Conservation (phyloP, 2,888 invertebrate species). For the Nipponacmea schrenckii region DNA sequence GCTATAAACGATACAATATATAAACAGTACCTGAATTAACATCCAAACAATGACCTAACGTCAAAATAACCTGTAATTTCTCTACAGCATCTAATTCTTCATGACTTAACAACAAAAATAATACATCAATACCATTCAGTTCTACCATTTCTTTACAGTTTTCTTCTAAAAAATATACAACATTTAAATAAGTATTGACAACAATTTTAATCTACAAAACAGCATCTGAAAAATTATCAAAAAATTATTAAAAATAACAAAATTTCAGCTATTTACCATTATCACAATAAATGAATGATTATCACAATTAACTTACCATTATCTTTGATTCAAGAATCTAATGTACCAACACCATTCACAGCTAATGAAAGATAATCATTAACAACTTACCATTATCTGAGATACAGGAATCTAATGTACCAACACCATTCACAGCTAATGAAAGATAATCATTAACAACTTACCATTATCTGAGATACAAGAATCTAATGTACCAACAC, state of each 20-base stretch:
- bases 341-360: slow-evolving; percentile 40
- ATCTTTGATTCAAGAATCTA: slow-evolving; percentile 54
- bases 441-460: slow-evolving; percentile 6
- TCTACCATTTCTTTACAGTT: slow-evolving; percentile 42
- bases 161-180: slow-evolving; percentile 31
- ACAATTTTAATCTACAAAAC: neutral
- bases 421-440: slow-evolving; percentile 38
- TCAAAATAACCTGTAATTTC: slow-evolving; percentile 43
- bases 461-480: too few species aligned
- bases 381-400: too few species aligned
- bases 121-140: slow-evolving; percentile 34
- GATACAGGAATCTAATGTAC: slow-evolving; percentile 4
- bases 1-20: too few species aligned
- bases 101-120: slow-evolving; percentile 37
- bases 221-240: neutral
- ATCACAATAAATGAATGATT: neutral
- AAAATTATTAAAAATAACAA: neutral
- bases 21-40: slow-evolving; percentile 9
- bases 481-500: too few species aligned
- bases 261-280: neutral
- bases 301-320: slow-evolving; percentile 5
- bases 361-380: slow-evolving; percentile 23
- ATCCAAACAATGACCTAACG: slow-evolving; percentile 47
- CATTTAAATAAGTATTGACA: neutral
- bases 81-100: slow-evolving; percentile 32